Conservation (phyloP, 2,797 vertebrate genomes). For the Onychomys leucogaster region DNA sequence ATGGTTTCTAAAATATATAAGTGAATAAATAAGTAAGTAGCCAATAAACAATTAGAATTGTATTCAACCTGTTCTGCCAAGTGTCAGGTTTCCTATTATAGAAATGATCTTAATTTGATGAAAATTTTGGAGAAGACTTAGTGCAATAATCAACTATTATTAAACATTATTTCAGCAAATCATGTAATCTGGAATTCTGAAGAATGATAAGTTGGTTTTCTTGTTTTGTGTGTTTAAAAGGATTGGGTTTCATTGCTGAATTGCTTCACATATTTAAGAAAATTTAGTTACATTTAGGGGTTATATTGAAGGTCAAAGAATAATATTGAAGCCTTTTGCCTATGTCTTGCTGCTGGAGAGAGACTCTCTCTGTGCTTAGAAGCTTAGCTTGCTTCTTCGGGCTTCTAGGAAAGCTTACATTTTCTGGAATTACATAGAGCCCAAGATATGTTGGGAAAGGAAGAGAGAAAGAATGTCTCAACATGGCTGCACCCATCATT, state of each 20-base stretch:
- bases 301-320: conserved; percentile 64
- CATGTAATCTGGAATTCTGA: conserved; percentile 11
- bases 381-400: background rate
- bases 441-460: background rate
- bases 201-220: background rate
- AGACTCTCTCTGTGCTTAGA: background rate
- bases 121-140: conserved; percentile 20
- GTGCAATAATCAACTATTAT: background rate
- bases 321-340: conserved; percentile 31
- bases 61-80: conserved; percentile 17
- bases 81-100: conserved; percentile 15
- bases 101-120: conserved; percentile 54
- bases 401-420: background rate
- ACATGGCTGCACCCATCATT: fast-evolving
- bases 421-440: background rate
- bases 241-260: conserved; percentile 59
- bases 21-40: background rate
- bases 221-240: conserved; percentile 5
- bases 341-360: background rate
- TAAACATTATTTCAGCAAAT: conserved; percentile 31
- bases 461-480: background rate
- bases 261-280: conserved; percentile 55
- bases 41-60: background rate
- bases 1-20: conserved; percentile 85
- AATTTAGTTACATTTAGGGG: conserved; percentile 56